Conservation (phyloP, 92 coral and sea anemone genomes). For the Pocillopora meandrina region DNA sequence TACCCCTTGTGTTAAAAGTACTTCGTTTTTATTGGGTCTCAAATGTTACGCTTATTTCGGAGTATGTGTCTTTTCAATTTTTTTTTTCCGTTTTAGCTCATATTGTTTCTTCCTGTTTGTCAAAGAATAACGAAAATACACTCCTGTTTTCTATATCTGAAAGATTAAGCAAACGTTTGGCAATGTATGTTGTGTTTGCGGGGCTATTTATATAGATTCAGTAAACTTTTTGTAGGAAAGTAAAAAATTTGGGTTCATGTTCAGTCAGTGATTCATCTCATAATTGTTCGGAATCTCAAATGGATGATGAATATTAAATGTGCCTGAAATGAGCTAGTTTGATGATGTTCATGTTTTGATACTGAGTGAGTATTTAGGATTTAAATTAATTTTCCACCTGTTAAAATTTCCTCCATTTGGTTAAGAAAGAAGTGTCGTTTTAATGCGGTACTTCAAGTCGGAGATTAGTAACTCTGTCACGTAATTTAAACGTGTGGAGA, state of each 20-base stretch:
- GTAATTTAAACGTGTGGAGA: too few relatives aligned
- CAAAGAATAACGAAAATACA: constrained; percentile 24
- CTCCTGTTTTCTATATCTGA: constrained; percentile 7
- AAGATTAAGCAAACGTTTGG: background rate
- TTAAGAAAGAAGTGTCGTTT: background rate
- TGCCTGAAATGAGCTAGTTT: background rate
- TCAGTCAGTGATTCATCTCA: background rate
- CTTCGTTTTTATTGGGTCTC: background rate
- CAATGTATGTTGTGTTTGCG: background rate
- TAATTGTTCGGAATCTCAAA: background rate
- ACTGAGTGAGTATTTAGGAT: background rate
- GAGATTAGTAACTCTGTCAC: background rate
- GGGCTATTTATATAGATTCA: background rate
- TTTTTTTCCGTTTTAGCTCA: background rate
- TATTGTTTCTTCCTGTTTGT: constrained; percentile 15
- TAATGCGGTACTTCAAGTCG: background rate
- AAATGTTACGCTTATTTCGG: background rate
- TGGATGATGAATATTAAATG: background rate
- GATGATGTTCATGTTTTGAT: background rate
- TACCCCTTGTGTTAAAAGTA: background rate
- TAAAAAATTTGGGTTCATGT: background rate
- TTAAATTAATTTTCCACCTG: constrained; percentile 14
- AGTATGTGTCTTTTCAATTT: background rate
- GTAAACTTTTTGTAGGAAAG: background rate
- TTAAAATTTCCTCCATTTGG: constrained; percentile 18